Percentiles rank a stretch among this genome's conserved stretches.
Evolutionary conservation across 2,888 invertebrate species (phyloP).

Genomic region (Sisyra terminalis): DNA sequence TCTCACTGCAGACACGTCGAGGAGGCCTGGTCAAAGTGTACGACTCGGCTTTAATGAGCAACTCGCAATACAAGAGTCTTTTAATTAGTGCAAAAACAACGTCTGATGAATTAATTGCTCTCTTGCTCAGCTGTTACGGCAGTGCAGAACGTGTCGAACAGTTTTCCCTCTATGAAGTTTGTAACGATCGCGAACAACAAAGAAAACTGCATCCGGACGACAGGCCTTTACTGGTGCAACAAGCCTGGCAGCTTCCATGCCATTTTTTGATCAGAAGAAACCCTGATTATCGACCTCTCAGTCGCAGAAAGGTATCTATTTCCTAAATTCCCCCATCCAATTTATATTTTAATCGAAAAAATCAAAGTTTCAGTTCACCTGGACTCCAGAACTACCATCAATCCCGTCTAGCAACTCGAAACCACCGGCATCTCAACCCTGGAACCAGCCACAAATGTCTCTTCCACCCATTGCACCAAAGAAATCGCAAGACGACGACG

Average conservation of each 20-base stretch:
- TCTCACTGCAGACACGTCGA: conserved; percentile 72
- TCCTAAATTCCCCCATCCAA: too few species aligned
- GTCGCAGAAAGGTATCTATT: conserved; percentile 26
- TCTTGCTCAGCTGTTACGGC: conserved; percentile 72
- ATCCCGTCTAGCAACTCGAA: conserved; percentile 27
- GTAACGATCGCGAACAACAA: conserved; percentile 64
- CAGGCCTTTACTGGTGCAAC: conserved; percentile 65
- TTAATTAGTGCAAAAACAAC: conserved; percentile 80
- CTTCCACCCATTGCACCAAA: conserved; percentile 20
- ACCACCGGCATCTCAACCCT: conserved; percentile 22
- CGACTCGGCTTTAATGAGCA: conserved; percentile 79
- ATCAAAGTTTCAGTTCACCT: conserved; percentile 31
- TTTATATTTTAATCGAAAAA: conserved; percentile 9
- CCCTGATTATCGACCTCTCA: conserved; percentile 53
- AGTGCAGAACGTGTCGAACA: conserved; percentile 70
- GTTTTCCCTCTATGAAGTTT: conserved; percentile 75
- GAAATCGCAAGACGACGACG: conserved; percentile 16
- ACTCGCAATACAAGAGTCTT: conserved; percentile 84
- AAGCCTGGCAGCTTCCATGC: conserved; percentile 50
- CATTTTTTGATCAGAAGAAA: conserved; percentile 72
- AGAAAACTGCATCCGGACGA: conserved; percentile 79
- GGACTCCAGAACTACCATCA: conserved; percentile 34
- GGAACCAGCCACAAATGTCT: conserved; percentile 22
- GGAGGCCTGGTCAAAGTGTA: conserved; percentile 87
- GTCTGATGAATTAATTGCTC: conserved; percentile 70